Conservation (phyloP, 2,888 invertebrate species). For the Heteromurus nitidus region DNA sequence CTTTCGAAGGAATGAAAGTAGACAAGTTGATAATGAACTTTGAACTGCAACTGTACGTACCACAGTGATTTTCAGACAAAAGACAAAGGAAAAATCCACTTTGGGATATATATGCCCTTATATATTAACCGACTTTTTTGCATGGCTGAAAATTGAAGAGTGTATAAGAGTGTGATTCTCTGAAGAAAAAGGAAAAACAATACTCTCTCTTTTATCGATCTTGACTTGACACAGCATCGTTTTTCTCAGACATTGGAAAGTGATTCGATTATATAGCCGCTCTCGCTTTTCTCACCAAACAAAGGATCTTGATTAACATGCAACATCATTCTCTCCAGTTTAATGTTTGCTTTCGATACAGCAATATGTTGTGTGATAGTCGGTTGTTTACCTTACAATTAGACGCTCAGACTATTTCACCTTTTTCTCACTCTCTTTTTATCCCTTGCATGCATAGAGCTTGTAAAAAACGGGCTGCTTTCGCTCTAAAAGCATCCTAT, state of each 20-base stretch:
- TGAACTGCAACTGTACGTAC: too few relatives aligned
- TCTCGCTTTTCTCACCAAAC: not conserved
- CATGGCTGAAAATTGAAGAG: too few relatives aligned
- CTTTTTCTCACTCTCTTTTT: not conserved
- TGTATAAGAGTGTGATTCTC: too few relatives aligned
- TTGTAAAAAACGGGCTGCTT: not conserved
- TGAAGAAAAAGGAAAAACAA: not conserved
- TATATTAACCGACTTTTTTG: too few relatives aligned
- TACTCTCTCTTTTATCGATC: constrained; percentile 1
- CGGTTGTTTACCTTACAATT: constrained; percentile 18
- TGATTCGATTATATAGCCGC: constrained; percentile 2
- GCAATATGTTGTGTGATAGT: constrained; percentile 7
- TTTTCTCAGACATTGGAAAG: constrained; percentile 25
- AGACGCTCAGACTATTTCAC: not conserved
- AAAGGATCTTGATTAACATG: constrained; percentile 15
- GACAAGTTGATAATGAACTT: too few relatives aligned
- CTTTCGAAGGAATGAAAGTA: too few relatives aligned
- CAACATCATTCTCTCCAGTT: constrained; percentile 20
- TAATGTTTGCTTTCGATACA: constrained; percentile 1
- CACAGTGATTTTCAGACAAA: too few relatives aligned
- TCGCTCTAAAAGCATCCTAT: too few relatives aligned
- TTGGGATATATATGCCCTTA: too few relatives aligned
- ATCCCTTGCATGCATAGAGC: too few relatives aligned
- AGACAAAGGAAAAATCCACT: too few relatives aligned
- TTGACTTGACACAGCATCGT: constrained; percentile 41